Evolutionary conservation across 2,888 invertebrate species (phyloP).

Genomic region (Hypselothyrea guttata): DNA sequence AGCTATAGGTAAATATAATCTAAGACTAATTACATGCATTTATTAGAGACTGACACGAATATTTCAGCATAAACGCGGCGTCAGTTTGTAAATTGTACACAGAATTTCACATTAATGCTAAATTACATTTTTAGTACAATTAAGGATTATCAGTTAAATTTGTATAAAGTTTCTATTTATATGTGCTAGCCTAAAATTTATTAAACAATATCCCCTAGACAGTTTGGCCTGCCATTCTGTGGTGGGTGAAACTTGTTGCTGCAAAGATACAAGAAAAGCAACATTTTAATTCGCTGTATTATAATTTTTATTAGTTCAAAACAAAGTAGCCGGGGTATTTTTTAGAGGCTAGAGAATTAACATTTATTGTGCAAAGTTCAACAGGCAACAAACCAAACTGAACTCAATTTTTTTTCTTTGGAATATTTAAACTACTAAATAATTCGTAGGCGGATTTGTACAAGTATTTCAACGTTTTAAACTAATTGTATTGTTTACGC

Average conservation of each 20-base stretch:
- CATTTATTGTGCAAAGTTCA: too few relatives aligned
- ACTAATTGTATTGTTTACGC: not conserved
- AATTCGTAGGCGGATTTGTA: too few relatives aligned
- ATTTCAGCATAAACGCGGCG: conserved; percentile 42
- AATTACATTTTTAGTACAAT: conserved; percentile 16
- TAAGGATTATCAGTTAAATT: conserved; percentile 22
- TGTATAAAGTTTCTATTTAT: conserved; percentile 12
- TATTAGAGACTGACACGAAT: conserved; percentile 50
- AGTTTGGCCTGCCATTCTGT: conserved; percentile 78
- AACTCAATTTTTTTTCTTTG: too few relatives aligned
- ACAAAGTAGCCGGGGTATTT: too few relatives aligned
- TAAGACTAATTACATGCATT: conserved; percentile 57
- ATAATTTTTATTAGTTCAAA: too few relatives aligned
- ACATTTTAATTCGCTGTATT: too few relatives aligned
- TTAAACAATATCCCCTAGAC: conserved; percentile 61
- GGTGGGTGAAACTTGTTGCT: conserved; percentile 68
- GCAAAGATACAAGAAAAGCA: conserved; percentile 25
- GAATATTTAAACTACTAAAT: too few relatives aligned
- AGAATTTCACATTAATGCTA: conserved; percentile 27
- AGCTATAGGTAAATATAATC: conserved; percentile 26
- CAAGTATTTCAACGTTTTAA: not conserved
- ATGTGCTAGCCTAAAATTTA: conserved; percentile 46
- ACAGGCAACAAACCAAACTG: too few relatives aligned
- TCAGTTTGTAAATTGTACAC: conserved; percentile 29
- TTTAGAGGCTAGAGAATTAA: too few relatives aligned